Evolutionary conservation across 2,888 invertebrate genomes (phyloP).

Genomic region (Quadroppia sp.): DNA sequence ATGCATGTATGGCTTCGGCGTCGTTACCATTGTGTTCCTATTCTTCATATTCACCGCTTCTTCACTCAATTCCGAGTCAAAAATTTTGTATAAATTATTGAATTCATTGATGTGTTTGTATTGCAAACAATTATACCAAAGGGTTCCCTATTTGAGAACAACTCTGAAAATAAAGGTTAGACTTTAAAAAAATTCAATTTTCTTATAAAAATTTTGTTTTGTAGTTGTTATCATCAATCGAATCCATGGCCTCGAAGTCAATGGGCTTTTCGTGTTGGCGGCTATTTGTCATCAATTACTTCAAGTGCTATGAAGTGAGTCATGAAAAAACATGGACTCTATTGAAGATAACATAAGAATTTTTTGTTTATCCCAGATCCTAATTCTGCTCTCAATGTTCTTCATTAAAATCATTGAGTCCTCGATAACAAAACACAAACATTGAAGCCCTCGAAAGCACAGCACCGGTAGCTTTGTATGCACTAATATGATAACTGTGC

Average conservation of each 20-base stretch:
- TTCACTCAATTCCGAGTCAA: neutral
- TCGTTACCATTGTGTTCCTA: neutral
- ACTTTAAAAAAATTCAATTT: neutral
- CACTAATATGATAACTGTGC: too few relatives aligned
- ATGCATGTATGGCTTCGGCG: neutral
- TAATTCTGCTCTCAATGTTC: too few relatives aligned
- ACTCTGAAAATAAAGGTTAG: neutral
- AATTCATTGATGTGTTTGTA: neutral
- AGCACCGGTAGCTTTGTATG: too few relatives aligned
- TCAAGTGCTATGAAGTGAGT: constrained; percentile 5
- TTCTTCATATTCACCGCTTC: neutral
- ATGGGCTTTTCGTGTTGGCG: neutral
- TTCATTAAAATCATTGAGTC: too few relatives aligned
- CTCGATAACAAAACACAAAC: too few relatives aligned
- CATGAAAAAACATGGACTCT: too few relatives aligned
- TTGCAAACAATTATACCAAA: neutral
- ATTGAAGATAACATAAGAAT: too few relatives aligned
- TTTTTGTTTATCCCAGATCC: too few relatives aligned
- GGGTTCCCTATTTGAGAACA: neutral
- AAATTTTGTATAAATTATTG: neutral
- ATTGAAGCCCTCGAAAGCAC: too few relatives aligned
- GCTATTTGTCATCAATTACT: neutral
- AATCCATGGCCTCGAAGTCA: neutral
- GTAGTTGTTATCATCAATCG: neutral
- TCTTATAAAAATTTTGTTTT: neutral